phyloP scores from a whole-genome alignment of 2,888 invertebrate species.

The Thysanoteuthis rhombus region DNA sequence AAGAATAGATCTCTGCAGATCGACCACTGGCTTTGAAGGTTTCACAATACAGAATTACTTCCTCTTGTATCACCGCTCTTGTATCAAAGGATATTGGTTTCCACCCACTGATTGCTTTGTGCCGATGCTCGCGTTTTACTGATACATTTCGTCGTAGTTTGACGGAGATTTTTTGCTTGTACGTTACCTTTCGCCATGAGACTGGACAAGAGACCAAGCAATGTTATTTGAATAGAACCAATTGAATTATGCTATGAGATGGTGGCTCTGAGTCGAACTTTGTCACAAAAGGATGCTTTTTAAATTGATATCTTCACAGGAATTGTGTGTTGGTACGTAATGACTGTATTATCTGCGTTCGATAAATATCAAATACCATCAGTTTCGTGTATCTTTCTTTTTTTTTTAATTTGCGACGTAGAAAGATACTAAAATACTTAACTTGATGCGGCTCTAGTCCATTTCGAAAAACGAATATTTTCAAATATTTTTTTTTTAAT shows the following conservation, averaged over 20 bases:
- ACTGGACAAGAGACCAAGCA: background rate
- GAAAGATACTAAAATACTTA: too few relatives aligned
- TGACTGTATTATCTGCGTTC: background rate
- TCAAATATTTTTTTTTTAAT: too few relatives aligned
- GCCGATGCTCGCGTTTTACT: background rate
- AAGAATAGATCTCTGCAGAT: background rate
- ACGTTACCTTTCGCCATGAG: background rate
- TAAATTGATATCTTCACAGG: background rate
- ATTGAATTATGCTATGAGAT: background rate
- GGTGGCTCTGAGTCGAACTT: too few relatives aligned
- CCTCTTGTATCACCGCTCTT: background rate
- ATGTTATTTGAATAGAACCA: background rate
- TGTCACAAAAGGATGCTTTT: background rate
- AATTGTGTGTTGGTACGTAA: background rate
- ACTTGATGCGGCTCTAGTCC: too few relatives aligned
- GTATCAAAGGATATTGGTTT: background rate
- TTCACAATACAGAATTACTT: background rate
- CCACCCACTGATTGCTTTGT: slow-evolving; percentile 12
- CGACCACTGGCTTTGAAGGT: background rate
- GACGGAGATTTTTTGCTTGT: background rate
- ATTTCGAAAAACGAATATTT: too few relatives aligned
- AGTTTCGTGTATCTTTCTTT: too few relatives aligned
- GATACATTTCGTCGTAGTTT: background rate
- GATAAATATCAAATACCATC: background rate
- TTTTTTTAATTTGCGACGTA: too few relatives aligned